Evolutionary conservation across 2,797 vertebrate genomes (phyloP).

Genomic region (Crocodylus rhombifer): DNA sequence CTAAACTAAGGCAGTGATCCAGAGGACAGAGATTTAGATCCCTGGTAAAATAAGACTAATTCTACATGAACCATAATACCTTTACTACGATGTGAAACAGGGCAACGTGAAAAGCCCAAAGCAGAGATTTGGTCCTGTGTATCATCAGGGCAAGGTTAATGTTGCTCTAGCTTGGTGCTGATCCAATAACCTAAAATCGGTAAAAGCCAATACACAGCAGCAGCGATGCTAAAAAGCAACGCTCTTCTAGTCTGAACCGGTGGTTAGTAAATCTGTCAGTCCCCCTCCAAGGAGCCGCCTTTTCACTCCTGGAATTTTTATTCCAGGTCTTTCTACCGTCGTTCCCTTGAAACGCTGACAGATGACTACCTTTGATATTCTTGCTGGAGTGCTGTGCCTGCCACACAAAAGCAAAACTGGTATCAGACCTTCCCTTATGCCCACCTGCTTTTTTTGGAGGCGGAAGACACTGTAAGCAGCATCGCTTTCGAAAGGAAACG

Average conservation of each 20-base stretch:
- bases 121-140: background rate
- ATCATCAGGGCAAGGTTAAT: background rate
- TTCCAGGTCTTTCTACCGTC: background rate
- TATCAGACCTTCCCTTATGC: background rate
- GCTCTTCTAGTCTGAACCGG: background rate
- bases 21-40: constrained; percentile 47
- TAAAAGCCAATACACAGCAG: background rate
- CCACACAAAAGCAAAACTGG: background rate
- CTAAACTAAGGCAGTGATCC: constrained; percentile 22
- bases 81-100: background rate
- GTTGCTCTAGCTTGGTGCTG: background rate
- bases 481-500: constrained; percentile 28
- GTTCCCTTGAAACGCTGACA: constrained; percentile 46
- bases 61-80: background rate
- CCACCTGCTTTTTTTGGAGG: constrained; percentile 12
- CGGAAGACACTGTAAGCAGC: constrained; percentile 7
- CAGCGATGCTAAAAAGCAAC: constrained; percentile 33
- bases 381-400: background rate
- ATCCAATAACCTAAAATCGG: background rate
- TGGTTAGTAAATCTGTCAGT: constrained; percentile 45
- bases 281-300: constrained; percentile 25
- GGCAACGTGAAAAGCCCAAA: background rate
- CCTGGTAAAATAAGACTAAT: constrained; percentile 11
- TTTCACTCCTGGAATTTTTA: constrained; percentile 12
- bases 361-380: constrained; percentile 49